Evolutionary conservation across 2,888 invertebrate species (phyloP).

Genomic region (Euclidia mi): DNA sequence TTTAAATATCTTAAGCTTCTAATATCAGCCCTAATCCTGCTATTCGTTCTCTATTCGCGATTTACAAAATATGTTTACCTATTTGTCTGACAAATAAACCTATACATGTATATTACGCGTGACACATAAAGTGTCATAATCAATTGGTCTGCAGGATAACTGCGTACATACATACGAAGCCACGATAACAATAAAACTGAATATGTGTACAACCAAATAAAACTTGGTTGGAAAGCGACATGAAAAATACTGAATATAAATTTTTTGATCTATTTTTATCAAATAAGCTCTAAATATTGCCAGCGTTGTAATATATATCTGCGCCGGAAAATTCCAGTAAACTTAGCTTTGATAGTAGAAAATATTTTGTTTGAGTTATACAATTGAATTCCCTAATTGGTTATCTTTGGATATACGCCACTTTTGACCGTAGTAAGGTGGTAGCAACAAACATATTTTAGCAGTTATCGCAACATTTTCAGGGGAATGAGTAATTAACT

Average conservation of each 20-base stretch:
- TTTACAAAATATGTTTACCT: no score
- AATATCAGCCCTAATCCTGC: no score
- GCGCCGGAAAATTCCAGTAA: no score
- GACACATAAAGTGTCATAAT: slow-evolving; percentile 2
- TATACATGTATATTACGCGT: no score
- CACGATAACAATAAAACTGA: slow-evolving; percentile 1
- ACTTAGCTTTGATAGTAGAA: no score
- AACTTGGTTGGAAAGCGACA: not conserved
- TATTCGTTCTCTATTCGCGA: no score
- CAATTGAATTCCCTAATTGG: no score
- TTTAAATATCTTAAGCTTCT: no score
- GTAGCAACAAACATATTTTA: slow-evolving; percentile 2
- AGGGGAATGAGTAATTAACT: slow-evolving; percentile 28
- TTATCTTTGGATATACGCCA: no score
- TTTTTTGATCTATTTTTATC: not conserved
- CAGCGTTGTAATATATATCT: not conserved
- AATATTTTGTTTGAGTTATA: no score
- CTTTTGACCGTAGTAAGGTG: not conserved
- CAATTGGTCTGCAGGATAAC: no score
- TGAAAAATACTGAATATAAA: slow-evolving; percentile 1
- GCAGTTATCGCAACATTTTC: slow-evolving; percentile 12
- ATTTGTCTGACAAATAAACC: no score
- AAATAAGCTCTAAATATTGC: not conserved
- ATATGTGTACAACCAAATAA: not conserved
- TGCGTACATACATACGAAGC: not conserved